A percentile compares a stretch with the other conserved stretches of the same genome.
Evolutionary conservation across 2,113 vertebrate genomes (phyloP).

Genomic region (Patagioenas fasciata): DNA sequence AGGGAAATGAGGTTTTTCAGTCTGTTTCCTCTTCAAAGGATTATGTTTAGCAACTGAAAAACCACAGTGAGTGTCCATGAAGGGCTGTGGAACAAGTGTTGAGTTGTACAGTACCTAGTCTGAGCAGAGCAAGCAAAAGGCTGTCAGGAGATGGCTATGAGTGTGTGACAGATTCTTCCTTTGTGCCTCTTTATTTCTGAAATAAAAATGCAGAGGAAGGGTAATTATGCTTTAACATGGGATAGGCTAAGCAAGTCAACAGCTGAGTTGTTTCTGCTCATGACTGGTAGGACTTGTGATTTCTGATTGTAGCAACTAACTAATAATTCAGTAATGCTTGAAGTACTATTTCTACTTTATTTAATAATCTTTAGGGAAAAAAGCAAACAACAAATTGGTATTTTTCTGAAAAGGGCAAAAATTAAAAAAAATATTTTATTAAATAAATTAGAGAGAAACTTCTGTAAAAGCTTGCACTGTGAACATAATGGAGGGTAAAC

Average conservation of each 20-base stretch:
- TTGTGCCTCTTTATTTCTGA: not conserved
- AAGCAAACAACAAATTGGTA: not conserved
- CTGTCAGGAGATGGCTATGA: not conserved
- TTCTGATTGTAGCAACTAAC: not conserved
- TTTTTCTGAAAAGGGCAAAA: not conserved
- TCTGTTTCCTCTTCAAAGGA: not conserved
- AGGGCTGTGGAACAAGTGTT: not conserved
- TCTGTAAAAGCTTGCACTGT: not conserved
- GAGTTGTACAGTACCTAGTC: rapidly evolving
- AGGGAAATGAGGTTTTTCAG: not conserved
- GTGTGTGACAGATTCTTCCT: not conserved
- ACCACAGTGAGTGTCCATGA: rapidly evolving
- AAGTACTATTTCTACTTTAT: not conserved
- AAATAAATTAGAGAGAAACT: not conserved
- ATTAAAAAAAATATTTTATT: not conserved
- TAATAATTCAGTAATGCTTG: not conserved
- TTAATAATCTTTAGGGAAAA: not conserved
- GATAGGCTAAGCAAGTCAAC: not conserved
- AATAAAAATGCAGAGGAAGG: not conserved
- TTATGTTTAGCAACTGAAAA: not conserved
- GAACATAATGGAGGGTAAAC: not conserved
- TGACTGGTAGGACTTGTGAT: not conserved
- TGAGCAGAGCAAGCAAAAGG: not conserved
- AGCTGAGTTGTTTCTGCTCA: not conserved
- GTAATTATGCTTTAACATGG: not conserved